phyloP scores from a whole-genome alignment of 2,797 vertebrate genomes.

The Fistularia tabacaria region DNA sequence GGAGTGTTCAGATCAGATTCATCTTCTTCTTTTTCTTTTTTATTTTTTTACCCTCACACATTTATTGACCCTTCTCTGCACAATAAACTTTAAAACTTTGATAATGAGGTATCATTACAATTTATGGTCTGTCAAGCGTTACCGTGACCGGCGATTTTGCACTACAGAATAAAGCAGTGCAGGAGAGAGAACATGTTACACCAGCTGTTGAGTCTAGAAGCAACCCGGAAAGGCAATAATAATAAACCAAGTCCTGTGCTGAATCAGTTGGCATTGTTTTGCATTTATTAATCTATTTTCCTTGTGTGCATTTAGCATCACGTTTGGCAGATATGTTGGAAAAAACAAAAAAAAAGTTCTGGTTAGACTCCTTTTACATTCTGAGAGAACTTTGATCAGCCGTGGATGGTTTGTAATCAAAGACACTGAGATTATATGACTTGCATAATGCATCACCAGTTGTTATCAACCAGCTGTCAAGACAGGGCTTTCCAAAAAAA shows the following conservation, averaged over 20 bases:
- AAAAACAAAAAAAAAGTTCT: no score
- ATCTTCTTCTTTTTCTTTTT: background rate
- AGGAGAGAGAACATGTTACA: constrained; percentile 1
- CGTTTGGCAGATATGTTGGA: no score
- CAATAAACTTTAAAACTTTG: constrained; percentile 25
- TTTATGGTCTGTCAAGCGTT: constrained; percentile 26
- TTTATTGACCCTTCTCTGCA: constrained; percentile 34
- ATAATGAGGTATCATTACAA: constrained; percentile 39
- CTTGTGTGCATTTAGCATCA: background rate
- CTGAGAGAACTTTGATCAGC: constrained; percentile 17
- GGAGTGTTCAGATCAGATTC: constrained; percentile 27
- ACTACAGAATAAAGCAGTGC: constrained; percentile 5
- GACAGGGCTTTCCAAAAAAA: constrained; percentile 8
- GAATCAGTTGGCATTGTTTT: background rate
- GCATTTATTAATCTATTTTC: constrained; percentile 1
- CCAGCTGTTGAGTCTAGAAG: no score
- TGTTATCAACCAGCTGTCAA: constrained; percentile 30
- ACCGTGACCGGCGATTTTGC: constrained; percentile 1
- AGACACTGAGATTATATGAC: constrained; percentile 16
- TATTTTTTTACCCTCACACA: constrained; percentile 3
- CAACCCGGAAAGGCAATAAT: no score
- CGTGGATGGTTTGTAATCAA: constrained; percentile 18
- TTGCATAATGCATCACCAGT: constrained; percentile 29
- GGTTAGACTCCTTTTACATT: no score
- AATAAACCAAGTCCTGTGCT: no score